phyloP scores from a whole-genome alignment of 2,113 vertebrate species.

The Sphyrna mokarran region DNA sequence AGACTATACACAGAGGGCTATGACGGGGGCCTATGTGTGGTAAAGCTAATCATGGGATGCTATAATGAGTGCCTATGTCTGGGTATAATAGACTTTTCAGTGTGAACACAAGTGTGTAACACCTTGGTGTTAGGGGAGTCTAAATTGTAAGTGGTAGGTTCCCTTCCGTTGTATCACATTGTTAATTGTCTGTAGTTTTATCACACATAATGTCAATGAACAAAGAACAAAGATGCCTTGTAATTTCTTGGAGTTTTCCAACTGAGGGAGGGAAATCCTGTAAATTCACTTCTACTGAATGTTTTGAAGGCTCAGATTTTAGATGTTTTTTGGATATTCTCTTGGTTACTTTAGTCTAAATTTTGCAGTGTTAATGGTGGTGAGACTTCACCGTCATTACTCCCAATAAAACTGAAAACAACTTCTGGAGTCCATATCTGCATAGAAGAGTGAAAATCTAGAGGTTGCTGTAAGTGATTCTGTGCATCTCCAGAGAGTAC shows the following conservation, averaged over 20 bases:
- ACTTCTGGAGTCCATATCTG: too few relatives aligned
- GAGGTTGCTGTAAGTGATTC: too few relatives aligned
- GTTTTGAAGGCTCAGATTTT: background rate
- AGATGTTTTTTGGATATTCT: background rate
- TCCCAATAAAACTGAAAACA: too few relatives aligned
- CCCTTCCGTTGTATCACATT: background rate
- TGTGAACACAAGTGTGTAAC: background rate
- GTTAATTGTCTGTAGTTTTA: background rate
- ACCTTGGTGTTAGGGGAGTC: background rate
- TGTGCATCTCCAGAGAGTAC: too few relatives aligned
- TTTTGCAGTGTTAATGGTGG: too few relatives aligned
- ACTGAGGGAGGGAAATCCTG: background rate
- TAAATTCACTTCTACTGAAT: background rate
- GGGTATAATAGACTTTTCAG: background rate
- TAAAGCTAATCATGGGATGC: too few relatives aligned
- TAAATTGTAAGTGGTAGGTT: background rate
- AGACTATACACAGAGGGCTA: too few relatives aligned
- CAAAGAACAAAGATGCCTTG: too few relatives aligned
- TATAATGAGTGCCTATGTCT: too few relatives aligned
- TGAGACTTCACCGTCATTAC: too few relatives aligned
- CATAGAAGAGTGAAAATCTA: too few relatives aligned
- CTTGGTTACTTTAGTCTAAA: background rate
- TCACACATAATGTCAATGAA: background rate
- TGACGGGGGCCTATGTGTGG: too few relatives aligned
- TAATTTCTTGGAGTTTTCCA: background rate